Percentiles rank a stretch among this genome's conserved stretches.
Evolutionary conservation across 2,797 vertebrate genomes (phyloP).

Genomic region (Jordanella pulchra): DNA sequence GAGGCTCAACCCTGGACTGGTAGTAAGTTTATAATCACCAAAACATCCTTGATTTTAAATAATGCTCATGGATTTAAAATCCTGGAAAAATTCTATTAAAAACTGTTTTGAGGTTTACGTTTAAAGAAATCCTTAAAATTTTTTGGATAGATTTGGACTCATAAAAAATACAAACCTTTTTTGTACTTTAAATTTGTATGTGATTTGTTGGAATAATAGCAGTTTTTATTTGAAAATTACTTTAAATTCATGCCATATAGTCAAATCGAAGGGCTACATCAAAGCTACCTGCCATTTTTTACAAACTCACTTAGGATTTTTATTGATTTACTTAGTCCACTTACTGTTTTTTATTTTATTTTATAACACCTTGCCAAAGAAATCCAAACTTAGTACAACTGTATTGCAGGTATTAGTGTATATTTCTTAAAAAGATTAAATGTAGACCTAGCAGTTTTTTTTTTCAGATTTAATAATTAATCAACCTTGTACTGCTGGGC

Average conservation of each 20-base stretch:
- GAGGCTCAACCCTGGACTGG: no score
- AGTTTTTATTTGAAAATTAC: not conserved
- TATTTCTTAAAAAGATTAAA: not conserved
- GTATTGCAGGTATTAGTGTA: not conserved
- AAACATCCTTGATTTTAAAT: no score
- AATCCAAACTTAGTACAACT: not conserved
- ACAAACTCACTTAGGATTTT: no score
- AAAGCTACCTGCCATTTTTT: not conserved
- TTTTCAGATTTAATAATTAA: constrained; percentile 41
- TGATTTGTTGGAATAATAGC: not conserved
- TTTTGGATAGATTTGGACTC: not conserved
- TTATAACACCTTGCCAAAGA: no score
- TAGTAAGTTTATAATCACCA: no score
- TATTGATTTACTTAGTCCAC: no score
- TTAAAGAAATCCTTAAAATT: not conserved
- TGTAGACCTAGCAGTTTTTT: constrained; percentile 1
- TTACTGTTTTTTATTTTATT: no score
- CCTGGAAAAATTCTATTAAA: no score
- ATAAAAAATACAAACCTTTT: not conserved
- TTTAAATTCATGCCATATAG: not conserved
- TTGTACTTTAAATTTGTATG: not conserved
- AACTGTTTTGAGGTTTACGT: no score
- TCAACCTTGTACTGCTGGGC: constrained; percentile 27
- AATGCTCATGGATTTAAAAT: not conserved
- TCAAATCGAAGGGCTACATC: not conserved